These are phyloP conservation scores for Melanotaenia nigrans DNA, from an alignment of 2,797 vertebrate species.

Conservation along the genomic window DNA sequence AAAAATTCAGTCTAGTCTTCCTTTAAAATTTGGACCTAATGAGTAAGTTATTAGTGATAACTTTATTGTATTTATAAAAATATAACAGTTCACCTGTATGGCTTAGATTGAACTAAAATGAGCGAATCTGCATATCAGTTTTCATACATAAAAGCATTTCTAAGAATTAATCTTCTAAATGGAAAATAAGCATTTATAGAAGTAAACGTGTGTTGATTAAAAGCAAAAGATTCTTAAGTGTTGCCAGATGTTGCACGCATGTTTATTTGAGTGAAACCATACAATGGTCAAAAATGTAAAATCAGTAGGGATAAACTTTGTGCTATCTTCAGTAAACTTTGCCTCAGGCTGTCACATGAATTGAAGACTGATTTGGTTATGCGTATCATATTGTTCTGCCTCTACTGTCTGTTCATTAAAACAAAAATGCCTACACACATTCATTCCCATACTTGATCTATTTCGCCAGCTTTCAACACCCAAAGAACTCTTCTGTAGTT, in stretches of 20 bases:
- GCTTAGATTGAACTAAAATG: too few species aligned
- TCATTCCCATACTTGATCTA: slow-evolving; percentile 42
- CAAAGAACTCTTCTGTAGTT: slow-evolving; percentile 45
- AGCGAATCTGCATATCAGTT: not conserved
- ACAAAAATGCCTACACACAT: slow-evolving; percentile 14
- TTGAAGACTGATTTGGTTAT: not conserved
- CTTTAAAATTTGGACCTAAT: not conserved
- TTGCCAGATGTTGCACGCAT: not conserved
- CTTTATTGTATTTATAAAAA: not conserved
- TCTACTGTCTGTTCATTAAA: slow-evolving; percentile 6
- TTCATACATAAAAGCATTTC: not conserved
- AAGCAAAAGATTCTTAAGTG: not conserved
- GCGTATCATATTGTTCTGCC: not conserved
- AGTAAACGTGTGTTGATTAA: not conserved
- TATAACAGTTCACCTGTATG: not conserved
- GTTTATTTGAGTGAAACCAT: not conserved
- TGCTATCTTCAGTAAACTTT: not conserved
- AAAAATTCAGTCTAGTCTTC: not conserved
- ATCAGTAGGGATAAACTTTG: not conserved
- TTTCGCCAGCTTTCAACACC: slow-evolving; percentile 61
- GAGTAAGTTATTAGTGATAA: too few species aligned
- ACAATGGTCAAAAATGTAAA: not conserved
- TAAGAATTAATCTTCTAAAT: not conserved
- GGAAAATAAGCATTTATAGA: not conserved
- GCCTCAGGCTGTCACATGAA: not conserved